A percentile compares a stretch with the other conserved stretches of the same genome.
These are phyloP conservation scores for Ceramica pisi DNA, from an alignment of 2,888 invertebrate species.

Conservation along the genomic window DNA sequence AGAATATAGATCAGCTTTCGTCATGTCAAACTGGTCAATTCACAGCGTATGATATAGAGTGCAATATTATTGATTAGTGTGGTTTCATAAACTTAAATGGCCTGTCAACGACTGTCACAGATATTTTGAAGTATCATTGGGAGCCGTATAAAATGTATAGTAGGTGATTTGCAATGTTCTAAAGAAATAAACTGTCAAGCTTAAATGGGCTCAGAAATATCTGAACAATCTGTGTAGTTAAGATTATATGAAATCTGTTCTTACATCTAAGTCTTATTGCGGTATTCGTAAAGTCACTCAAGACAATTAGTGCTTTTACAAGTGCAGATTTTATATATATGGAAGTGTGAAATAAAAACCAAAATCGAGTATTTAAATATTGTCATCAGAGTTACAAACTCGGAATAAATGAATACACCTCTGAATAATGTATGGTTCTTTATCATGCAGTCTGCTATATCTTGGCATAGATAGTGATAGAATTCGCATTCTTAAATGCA, in stretches of 20 bases:
- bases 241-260: no score
- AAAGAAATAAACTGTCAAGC: neutral
- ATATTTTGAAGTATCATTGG: constrained; percentile 7
- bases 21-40: constrained; percentile 25
- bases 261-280: neutral
- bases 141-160: neutral
- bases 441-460: constrained; percentile 23
- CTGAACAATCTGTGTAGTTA: neutral
- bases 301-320: neutral
- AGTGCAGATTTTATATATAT: neutral
- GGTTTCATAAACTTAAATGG: constrained; percentile 23
- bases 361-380: constrained; percentile 1
- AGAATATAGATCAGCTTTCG: constrained; percentile 46
- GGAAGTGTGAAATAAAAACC: neutral
- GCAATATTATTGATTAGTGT: constrained; percentile 29
- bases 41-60: constrained; percentile 21
- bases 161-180: neutral
- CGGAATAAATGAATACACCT: constrained; percentile 1
- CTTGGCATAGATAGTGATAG: no score
- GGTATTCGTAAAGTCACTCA: neutral
- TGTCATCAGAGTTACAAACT: neutral
- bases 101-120: constrained; percentile 14
- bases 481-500: no score
- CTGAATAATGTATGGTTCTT: neutral
- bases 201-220: neutral